Evolutionary conservation across 2,888 invertebrate species (phyloP).

Genomic region (Tinea trinotella): DNA sequence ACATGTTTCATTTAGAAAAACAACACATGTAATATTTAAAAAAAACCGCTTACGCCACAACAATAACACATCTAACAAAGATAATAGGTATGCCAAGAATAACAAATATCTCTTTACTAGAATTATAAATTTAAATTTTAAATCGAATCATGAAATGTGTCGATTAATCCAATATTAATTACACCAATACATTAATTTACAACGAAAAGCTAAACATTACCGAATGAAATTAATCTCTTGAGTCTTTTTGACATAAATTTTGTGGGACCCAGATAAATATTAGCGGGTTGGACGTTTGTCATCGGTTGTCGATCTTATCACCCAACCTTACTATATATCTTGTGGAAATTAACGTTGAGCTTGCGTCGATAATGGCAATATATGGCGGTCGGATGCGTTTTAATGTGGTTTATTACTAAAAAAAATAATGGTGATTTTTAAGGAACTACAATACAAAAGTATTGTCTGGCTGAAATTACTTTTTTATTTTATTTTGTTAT

Average conservation of each 20-base stretch:
- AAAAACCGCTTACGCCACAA: background rate
- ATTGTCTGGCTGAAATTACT: too few species aligned
- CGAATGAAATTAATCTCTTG: slow-evolving; percentile 46
- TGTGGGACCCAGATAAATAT: slow-evolving; percentile 44
- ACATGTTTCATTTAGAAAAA: background rate
- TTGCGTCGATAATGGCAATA: background rate
- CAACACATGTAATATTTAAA: background rate
- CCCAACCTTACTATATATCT: slow-evolving; percentile 13
- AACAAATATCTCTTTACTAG: background rate
- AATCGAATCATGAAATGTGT: background rate
- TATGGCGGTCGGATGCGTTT: background rate
- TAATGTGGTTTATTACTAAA: background rate
- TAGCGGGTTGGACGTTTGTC: slow-evolving; percentile 37
- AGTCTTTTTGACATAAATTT: slow-evolving; percentile 44
- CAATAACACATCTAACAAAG: too few species aligned
- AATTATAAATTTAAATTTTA: background rate
- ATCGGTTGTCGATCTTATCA: slow-evolving; percentile 30
- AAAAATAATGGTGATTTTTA: background rate
- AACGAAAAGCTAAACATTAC: slow-evolving; percentile 36
- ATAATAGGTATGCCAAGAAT: background rate
- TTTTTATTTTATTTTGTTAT: too few species aligned
- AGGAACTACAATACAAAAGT: too few species aligned
- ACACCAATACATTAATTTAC: slow-evolving; percentile 33
- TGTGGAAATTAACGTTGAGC: slow-evolving; percentile 1
- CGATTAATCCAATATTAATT: slow-evolving; percentile 13